Conservation (phyloP, 2,113 vertebrate species). For the Lepus timidus region DNA sequence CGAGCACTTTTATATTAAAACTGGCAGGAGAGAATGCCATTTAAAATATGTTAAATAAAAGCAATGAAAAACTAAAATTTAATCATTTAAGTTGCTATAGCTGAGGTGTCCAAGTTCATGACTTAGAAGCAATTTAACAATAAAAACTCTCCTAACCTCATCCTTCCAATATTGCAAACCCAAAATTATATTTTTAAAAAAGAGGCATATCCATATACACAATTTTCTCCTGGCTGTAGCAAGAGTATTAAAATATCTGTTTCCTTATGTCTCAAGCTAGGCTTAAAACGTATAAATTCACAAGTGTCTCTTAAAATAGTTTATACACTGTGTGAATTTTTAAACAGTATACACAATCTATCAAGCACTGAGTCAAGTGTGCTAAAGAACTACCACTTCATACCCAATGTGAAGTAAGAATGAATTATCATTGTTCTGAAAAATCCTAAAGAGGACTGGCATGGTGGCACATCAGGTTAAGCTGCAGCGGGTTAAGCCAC, state of each 20-base stretch:
- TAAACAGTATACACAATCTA: background rate
- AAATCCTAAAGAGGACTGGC: constrained; percentile 6
- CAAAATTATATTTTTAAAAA: background rate
- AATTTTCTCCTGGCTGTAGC: constrained; percentile 45
- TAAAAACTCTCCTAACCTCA: constrained; percentile 31
- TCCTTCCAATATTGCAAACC: background rate
- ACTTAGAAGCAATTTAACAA: background rate
- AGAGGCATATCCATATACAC: background rate
- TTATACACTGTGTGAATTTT: background rate
- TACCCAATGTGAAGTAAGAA: constrained; percentile 22
- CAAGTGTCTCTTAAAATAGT: background rate
- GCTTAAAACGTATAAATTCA: constrained; percentile 1
- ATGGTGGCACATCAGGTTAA: no score
- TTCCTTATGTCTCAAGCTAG: background rate
- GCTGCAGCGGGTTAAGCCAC: no score
- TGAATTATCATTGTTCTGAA: constrained; percentile 38
- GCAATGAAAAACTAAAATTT: constrained; percentile 7
- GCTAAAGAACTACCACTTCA: background rate
- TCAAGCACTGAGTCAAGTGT: background rate
- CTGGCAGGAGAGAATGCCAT: background rate
- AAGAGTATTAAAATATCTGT: constrained; percentile 26
- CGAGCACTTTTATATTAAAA: constrained; percentile 39
- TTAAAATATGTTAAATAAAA: background rate
- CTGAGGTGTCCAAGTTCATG: background rate
- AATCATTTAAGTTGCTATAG: background rate